phyloP scores from a whole-genome alignment of 2,797 vertebrate genomes.

The Hemibagrus guttatus region DNA sequence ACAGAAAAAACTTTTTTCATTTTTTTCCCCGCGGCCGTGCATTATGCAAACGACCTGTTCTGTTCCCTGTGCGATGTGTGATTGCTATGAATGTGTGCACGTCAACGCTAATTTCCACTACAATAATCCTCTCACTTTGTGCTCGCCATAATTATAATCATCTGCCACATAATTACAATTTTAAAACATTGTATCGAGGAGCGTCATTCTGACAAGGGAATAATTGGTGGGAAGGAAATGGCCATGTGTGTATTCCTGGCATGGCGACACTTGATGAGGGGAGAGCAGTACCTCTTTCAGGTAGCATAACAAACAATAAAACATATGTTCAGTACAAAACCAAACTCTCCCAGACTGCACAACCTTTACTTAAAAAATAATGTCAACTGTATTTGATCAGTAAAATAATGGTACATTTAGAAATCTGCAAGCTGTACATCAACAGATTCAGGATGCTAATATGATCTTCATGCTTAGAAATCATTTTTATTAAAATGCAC shows the following conservation, averaged over 20 bases:
- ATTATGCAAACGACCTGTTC: slow-evolving; percentile 52
- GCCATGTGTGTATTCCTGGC: slow-evolving; percentile 38
- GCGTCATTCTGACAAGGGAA: slow-evolving; percentile 49
- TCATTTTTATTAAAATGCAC: not conserved
- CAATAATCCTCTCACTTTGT: slow-evolving; percentile 59
- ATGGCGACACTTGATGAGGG: not conserved
- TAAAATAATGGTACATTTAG: not conserved
- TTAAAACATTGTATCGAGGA: slow-evolving; percentile 58
- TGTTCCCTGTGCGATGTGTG: slow-evolving; percentile 36
- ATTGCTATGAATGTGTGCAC: slow-evolving; percentile 50
- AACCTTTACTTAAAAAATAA: not conserved
- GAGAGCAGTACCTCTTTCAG: not conserved
- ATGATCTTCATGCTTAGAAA: not conserved
- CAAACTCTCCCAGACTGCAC: not conserved
- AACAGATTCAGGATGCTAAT: not conserved
- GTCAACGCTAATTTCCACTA: slow-evolving; percentile 56
- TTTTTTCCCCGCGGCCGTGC: not conserved
- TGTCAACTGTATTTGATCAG: not conserved
- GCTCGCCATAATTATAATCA: slow-evolving; percentile 60
- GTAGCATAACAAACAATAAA: slow-evolving; percentile 10
- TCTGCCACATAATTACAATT: slow-evolving; percentile 60
- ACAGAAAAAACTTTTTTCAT: slow-evolving; percentile 30
- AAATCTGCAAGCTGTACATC: not conserved
- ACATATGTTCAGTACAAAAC: not conserved
- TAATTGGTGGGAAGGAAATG: slow-evolving; percentile 42